Evolutionary conservation across 2,797 vertebrate species (phyloP), one percentile per base, ranked within the genome.

Genomic region (Pseudopleuronectes americanus): DNA sequence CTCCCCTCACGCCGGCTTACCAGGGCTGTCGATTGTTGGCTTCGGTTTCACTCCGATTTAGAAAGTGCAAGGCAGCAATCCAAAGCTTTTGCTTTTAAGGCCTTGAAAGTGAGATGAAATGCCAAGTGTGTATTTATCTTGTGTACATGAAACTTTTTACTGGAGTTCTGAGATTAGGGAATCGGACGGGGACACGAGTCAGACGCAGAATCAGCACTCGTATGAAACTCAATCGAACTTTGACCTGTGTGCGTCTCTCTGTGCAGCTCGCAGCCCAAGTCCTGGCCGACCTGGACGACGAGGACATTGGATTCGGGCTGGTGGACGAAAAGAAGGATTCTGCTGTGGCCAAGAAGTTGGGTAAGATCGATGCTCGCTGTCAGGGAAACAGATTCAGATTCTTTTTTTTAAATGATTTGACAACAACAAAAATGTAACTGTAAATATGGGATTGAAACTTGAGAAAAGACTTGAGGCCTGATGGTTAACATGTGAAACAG

Each of bases 211-310:
- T 47, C 57, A 26, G 19, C 23, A 4, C 17, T 19, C 53, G 26
- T 8, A 6, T 36, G 47, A 45, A 9, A 58, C 57, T 66, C 17
- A 70, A 62, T 47, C 31, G 43, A 51, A 12, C 55, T 22, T 38
- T 48, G n/a, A 24, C 2, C 23, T 8, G 2, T 74, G 16, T 63
- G 21, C 52, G 2, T 77, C 8, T 61, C 14, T 36, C 12, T 79
- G 51, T 55, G 47, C 86, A 97, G 96, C 93, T 98, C 75, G 96
- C 96, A 17, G 97, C 97, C 43, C 97, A 98, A 90, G 96, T 98
- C 79, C 94, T 98, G 71, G 96, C 95, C 56, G 96, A 96, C 76
- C 90, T 97, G 16, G 95, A 97, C 0, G 96, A 96, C 53, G 95
- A 96, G 76, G 96, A 96, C 12, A 93, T 98, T 53, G 96, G 96